Base-by-base conservation (phyloP, 2,113 vertebrate species). In the Zapus hudsonius region DNA sequence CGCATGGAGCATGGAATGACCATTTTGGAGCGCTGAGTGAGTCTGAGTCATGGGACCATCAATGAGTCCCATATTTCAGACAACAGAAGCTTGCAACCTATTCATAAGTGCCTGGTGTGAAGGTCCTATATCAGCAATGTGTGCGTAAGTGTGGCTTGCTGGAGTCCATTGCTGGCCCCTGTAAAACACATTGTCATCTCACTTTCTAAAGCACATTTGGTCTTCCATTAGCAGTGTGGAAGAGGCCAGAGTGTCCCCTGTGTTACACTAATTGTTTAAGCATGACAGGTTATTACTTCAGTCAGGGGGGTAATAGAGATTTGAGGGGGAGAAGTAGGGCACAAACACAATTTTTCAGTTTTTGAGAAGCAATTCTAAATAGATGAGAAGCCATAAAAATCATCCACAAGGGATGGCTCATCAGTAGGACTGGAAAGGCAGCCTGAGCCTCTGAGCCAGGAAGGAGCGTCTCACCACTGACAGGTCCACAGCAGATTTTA, bases 331-430 rank as follows among this genome's bases (percentile, higher is more conserved):
- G 42, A 86, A 95, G 89, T 97, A 97, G 96, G 96, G 89, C 96
- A 95, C 89, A 95, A 96, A 97, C 87, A 97, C 90, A 95, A 91
- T 97, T 97, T 97, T 95, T 95, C 95, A 96, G 92, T 93, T 96
- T 97, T 97, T 95, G 92, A 95, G 92, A 95, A 96, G 96, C 96
- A 97, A 96, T 97, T 97, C 97, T 96, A 96, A 95, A 96, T 94
- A 97, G 94, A 97, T 96, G 95, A 97, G 91, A 95, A 96, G 87
- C 74, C 96, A 95, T 96, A 97, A 96, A 97, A 96, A 94, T 96
- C 94, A 93, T 95, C 92, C 89, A 94, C 13, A 0, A 87, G 94
- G 95, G 95, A 95, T 74, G 80, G 86, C 90, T 96, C 86, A 94
- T 96, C 96, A 61, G 86, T 95, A 87, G 83, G 84, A 93, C 70